phyloP scores from a whole-genome alignment of 2,797 vertebrate genomes.

The Malurus splendens region DNA sequence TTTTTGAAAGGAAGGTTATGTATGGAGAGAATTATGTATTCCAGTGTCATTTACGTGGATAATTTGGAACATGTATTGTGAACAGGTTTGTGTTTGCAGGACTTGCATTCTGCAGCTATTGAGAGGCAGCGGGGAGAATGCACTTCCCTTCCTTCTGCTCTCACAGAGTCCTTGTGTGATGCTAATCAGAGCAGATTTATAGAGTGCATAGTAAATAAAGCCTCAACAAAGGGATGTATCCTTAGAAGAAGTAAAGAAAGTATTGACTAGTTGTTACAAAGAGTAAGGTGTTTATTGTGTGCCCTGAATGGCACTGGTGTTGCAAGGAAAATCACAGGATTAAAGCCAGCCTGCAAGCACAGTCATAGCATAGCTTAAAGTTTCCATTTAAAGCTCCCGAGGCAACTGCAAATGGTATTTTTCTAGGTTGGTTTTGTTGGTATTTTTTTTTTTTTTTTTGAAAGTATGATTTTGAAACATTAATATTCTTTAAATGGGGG shows the following conservation, averaged over 20 bases:
- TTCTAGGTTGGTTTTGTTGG: background rate
- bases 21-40: background rate
- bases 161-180: background rate
- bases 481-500: background rate
- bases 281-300: background rate
- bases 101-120: background rate
- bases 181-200: conserved; percentile 37
- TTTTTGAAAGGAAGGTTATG: background rate
- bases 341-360: background rate
- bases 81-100: conserved; percentile 7
- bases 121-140: background rate
- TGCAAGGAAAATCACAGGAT: background rate
- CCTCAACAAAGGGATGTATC: conserved; percentile 4
- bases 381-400: background rate
- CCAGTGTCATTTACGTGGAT: background rate
- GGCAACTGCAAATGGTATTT: background rate
- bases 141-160: background rate
- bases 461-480: background rate
- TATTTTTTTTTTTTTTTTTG: background rate
- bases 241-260: conserved; percentile 5
- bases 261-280: background rate
- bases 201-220: conserved; percentile 17
- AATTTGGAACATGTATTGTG: background rate
- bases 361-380: background rate
- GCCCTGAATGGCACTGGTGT: background rate